These are phyloP conservation scores for Abscondita cerata DNA, from an alignment of 2,888 invertebrate species.

Conservation along the genomic window DNA sequence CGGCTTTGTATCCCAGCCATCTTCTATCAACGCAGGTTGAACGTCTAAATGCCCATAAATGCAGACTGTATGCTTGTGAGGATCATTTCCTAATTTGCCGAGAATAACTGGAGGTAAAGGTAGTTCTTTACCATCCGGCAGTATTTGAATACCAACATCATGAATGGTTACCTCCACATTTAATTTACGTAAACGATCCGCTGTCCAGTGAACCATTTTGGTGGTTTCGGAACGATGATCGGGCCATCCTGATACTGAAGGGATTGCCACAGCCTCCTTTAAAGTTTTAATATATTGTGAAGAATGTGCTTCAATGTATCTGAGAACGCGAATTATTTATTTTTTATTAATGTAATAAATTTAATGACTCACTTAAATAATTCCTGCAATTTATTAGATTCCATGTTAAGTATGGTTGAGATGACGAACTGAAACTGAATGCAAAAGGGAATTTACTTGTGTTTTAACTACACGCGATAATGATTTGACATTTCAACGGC, in stretches of 20 bases:
- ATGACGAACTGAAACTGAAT: neutral
- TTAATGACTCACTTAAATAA: neutral
- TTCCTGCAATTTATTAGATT: neutral
- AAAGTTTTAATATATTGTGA: constrained; percentile 78
- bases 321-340: constrained; percentile 48
- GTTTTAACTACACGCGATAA: no score
- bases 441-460: no score
- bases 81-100: constrained; percentile 80
- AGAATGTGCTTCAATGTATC: constrained; percentile 81
- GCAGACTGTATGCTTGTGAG: constrained; percentile 89
- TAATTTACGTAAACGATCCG: constrained; percentile 69
- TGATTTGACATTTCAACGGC: no score
- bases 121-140: constrained; percentile 75
- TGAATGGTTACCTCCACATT: constrained; percentile 76
- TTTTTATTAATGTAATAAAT: neutral
- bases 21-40: constrained; percentile 90
- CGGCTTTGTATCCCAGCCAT: constrained; percentile 97
- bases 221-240: constrained; percentile 81
- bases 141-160: constrained; percentile 77
- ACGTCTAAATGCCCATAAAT: constrained; percentile 99
- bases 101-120: constrained; percentile 87
- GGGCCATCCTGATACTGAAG: constrained; percentile 93
- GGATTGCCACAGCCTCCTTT: constrained; percentile 88
- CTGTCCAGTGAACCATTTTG: constrained; percentile 87
- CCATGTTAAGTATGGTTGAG: neutral